A percentile compares a stretch with the other conserved stretches of the same genome.
Conservation (phyloP, 2,888 invertebrate genomes). For the Mesochorus sp. region DNA sequence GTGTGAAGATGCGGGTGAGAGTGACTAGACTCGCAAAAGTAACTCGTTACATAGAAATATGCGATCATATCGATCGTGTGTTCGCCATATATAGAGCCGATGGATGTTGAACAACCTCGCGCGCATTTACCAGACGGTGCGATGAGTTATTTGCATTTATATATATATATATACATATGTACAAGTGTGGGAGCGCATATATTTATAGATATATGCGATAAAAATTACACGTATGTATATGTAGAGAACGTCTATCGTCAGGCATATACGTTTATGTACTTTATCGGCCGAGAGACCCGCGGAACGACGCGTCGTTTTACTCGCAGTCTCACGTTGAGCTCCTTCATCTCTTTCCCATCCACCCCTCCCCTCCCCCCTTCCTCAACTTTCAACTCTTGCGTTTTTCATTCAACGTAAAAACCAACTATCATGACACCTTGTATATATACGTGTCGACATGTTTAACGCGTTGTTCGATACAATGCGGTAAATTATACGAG, state of each 20-base stretch:
- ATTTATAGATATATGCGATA: too few species aligned
- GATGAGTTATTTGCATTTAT: conserved; percentile 27
- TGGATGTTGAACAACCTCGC: background rate
- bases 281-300: conserved; percentile 25
- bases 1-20: background rate
- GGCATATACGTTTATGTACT: conserved; percentile 16
- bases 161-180: background rate
- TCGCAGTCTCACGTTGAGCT: conserved; percentile 10
- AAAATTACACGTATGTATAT: too few species aligned
- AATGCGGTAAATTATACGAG: background rate
- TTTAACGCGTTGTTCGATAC: background rate
- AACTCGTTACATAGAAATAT: conserved; percentile 9
- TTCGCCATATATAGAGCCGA: background rate
- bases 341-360: background rate
- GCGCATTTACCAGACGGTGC: background rate
- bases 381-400: too few species aligned
- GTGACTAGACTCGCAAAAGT: conserved; percentile 16
- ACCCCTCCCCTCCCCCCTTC: background rate
- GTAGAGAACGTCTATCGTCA: too few species aligned
- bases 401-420: background rate
- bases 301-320: background rate
- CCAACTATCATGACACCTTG: background rate
- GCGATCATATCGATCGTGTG: conserved; percentile 28
- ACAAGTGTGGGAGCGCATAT: background rate
- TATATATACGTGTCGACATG: background rate